Percentiles rank a stretch among this genome's conserved stretches.
Conservation (phyloP, 2,113 vertebrate species). For the Trachemys scripta region DNA sequence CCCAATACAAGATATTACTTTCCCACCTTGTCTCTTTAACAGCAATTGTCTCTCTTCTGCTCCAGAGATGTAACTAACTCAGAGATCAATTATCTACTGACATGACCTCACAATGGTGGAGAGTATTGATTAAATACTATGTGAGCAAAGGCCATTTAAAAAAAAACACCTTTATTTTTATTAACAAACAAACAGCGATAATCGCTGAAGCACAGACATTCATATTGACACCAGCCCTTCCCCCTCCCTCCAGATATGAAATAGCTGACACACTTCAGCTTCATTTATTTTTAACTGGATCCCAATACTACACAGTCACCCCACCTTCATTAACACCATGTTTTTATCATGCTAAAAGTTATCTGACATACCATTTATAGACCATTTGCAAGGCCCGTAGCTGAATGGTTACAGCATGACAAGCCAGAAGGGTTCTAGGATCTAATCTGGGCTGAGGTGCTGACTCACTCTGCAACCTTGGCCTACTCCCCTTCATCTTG, state of each 20-base stretch:
- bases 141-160: background rate
- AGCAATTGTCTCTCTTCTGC: background rate
- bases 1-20: background rate
- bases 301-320: background rate
- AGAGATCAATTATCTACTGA: background rate
- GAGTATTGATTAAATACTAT: background rate
- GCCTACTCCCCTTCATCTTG: constrained; percentile 5
- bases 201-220: background rate
- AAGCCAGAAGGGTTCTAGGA: rapidly evolving
- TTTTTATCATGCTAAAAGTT: rapidly evolving
- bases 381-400: rapidly evolving
- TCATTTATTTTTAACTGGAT: background rate
- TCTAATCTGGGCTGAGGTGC: background rate
- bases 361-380: rapidly evolving
- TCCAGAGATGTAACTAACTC: background rate
- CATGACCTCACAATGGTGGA: background rate
- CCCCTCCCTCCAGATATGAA: background rate
- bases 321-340: rapidly evolving
- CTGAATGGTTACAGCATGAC: rapidly evolving
- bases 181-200: background rate
- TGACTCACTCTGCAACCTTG: constrained; percentile 31
- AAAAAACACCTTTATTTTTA: background rate
- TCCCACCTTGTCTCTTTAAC: background rate
- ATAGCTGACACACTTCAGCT: background rate
- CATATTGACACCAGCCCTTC: background rate